Evolutionary conservation across 2,113 vertebrate genomes (phyloP), one percentile per base, ranked within the genome.

Genomic region (Xiphias gladius): DNA sequence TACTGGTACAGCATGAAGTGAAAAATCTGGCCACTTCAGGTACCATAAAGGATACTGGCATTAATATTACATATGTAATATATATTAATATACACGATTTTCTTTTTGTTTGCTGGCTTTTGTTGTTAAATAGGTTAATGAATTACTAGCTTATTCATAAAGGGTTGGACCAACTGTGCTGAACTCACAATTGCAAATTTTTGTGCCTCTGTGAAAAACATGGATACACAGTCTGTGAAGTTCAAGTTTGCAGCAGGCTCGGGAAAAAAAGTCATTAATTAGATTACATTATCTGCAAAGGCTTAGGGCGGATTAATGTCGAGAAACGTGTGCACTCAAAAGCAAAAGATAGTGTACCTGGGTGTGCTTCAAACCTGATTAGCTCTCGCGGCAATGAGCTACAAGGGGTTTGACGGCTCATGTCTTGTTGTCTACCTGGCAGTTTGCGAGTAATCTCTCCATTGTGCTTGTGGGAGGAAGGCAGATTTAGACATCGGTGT

Each of bases 261-360:
- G 52, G 75, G 86, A 68, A 63, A 76, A 83, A 84, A 88, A 90
- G 92, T 93, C 88, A 91, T 92, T 94, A 95, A 96, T 96, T 95
- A 93, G 94, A 95, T 96, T 95, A 96, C 90, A 90, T 94, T 92
- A 90, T 87, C 90, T 90, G 82, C 86, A 89, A 91, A 91, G 90
- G 94, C 91, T 94, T 95, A 94, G 62, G 43, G 57, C 62, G 93
- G 94, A 95, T 96, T 96, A 95, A 90, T 90, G 92, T 93, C 83
- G 86, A 67, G 86, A 88, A 92, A 91, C 71, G 81, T 82, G 80
- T 74, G 83, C 86, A 74, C 86, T 92, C 88, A 76, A 89, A 87
- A 91, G 91, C 88, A 79, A 65, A 61, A 92, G 91, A 91, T 90
- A 89, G 91, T 84, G 91, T 93, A 95, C 95, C 95, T 95, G 94